These are phyloP conservation scores for Drosophila bunnanda DNA, from an alignment of 2,888 invertebrate species.

Conservation along the genomic window DNA sequence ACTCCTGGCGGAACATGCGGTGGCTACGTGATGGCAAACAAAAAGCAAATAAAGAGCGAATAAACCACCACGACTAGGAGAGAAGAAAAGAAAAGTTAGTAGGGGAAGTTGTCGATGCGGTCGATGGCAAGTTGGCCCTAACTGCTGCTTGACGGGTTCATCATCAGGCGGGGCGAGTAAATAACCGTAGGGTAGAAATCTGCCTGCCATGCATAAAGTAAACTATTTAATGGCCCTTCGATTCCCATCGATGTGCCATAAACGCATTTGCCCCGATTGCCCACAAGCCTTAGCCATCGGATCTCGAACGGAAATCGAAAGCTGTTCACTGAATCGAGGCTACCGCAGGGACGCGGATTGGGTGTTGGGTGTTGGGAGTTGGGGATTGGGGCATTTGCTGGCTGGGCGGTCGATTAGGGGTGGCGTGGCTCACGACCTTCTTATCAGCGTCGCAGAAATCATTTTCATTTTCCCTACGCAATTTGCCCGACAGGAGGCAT, in stretches of 20 bases:
- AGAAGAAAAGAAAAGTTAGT: conserved; percentile 35
- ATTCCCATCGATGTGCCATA: conserved; percentile 60
- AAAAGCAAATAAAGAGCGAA: conserved; percentile 23
- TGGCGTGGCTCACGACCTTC: conserved; percentile 28
- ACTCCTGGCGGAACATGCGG: conserved; percentile 65
- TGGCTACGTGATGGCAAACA: conserved; percentile 59
- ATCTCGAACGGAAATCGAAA: conserved; percentile 71
- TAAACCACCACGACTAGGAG: conserved; percentile 17
- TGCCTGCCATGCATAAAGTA: conserved; percentile 79
- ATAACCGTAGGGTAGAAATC: conserved; percentile 74
- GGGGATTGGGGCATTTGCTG: not conserved
- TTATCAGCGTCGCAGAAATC: conserved; percentile 53
- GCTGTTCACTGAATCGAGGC: conserved; percentile 66
- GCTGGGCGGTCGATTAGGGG: conserved; percentile 19
- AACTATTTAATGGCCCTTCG: conserved; percentile 79
- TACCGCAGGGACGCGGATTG: conserved; percentile 45
- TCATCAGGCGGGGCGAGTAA: conserved; percentile 65
- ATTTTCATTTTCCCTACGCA: conserved; percentile 68
- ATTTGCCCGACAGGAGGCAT: conserved; percentile 51
- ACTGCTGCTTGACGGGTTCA: conserved; percentile 69
- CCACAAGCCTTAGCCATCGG: conserved; percentile 23
- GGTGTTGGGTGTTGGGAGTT: conserved; percentile 19
- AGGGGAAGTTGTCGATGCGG: conserved; percentile 50
- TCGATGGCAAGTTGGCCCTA: conserved; percentile 56
- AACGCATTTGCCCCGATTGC: conserved; percentile 54